Percentiles rank a stretch among this genome's conserved stretches.
phyloP scores from a whole-genome alignment of 2,888 invertebrate species.

The Junonia oenone region DNA sequence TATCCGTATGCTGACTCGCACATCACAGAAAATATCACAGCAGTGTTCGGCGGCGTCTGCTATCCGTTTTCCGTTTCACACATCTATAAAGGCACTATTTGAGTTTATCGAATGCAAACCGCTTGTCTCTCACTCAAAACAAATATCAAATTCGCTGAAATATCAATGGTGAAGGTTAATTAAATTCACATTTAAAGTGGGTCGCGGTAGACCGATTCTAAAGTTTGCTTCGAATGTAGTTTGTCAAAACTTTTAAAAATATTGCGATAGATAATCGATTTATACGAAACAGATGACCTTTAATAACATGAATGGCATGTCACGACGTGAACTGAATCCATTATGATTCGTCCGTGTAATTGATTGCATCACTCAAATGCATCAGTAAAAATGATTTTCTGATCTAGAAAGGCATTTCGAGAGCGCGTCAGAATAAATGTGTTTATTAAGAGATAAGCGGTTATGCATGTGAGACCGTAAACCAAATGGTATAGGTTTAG shows the following conservation, averaged over 20 bases:
- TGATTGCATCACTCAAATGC: constrained; percentile 31
- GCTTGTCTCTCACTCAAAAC: constrained; percentile 36
- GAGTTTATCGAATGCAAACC: constrained; percentile 45
- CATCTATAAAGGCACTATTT: constrained; percentile 29
- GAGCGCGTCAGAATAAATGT: not conserved
- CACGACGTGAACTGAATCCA: constrained; percentile 42
- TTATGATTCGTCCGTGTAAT: constrained; percentile 44
- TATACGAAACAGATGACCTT: constrained; percentile 42
- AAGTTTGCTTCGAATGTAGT: not conserved
- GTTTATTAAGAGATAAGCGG: constrained; percentile 41
- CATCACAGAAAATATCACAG: constrained; percentile 78
- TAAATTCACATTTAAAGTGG: constrained; percentile 12
- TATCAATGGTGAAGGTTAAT: constrained; percentile 20
- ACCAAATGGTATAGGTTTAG: constrained; percentile 36
- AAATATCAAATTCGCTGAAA: constrained; percentile 15
- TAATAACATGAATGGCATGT: constrained; percentile 45
- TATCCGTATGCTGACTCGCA: constrained; percentile 69
- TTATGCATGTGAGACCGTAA: constrained; percentile 33
- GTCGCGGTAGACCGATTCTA: constrained; percentile 4
- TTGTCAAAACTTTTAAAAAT: constrained; percentile 11
- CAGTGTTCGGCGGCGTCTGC: constrained; percentile 60
- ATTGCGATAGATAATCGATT: constrained; percentile 10
- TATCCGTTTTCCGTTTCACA: constrained; percentile 37
- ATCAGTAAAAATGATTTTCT: constrained; percentile 7
- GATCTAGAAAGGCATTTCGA: not conserved